phyloP scores from a whole-genome alignment of 2,113 vertebrate genomes.

The Heteronetta atricapilla region DNA sequence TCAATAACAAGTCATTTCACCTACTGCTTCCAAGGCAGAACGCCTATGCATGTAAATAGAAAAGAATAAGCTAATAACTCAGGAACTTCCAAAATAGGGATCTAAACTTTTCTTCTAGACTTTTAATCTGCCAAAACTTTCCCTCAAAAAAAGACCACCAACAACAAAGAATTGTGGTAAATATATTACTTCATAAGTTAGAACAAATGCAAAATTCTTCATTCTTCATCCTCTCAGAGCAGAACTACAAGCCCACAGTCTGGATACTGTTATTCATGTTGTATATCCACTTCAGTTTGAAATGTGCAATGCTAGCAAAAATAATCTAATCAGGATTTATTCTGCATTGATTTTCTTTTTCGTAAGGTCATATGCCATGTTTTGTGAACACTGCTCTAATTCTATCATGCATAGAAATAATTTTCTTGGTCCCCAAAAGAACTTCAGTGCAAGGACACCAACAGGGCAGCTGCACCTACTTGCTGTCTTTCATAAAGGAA shows the following conservation, averaged over 20 bases:
- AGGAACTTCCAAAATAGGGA: not conserved
- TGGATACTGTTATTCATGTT: not conserved
- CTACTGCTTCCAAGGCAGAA: not conserved
- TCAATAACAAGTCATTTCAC: not conserved
- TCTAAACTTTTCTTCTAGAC: not conserved
- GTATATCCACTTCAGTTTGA: not conserved
- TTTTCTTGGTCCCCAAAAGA: not conserved
- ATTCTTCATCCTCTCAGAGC: not conserved
- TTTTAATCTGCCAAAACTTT: not conserved
- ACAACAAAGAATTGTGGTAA: not conserved
- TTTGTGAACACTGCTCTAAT: conserved; percentile 23
- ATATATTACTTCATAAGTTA: not conserved
- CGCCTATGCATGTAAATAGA: not conserved
- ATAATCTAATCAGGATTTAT: not conserved
- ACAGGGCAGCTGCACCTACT: not conserved
- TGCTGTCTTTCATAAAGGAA: not conserved
- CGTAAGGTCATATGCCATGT: not conserved
- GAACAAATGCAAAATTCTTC: not conserved
- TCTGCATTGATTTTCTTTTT: conserved; percentile 26
- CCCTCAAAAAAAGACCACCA: not conserved
- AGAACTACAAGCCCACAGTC: not conserved
- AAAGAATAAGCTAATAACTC: not conserved
- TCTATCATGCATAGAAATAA: not conserved
- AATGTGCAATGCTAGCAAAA: conserved; percentile 18
- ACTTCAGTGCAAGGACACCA: not conserved